These are phyloP conservation scores for Ctenopoma multispine DNA, from an alignment of 2,797 vertebrate species.

Conservation along the genomic window DNA sequence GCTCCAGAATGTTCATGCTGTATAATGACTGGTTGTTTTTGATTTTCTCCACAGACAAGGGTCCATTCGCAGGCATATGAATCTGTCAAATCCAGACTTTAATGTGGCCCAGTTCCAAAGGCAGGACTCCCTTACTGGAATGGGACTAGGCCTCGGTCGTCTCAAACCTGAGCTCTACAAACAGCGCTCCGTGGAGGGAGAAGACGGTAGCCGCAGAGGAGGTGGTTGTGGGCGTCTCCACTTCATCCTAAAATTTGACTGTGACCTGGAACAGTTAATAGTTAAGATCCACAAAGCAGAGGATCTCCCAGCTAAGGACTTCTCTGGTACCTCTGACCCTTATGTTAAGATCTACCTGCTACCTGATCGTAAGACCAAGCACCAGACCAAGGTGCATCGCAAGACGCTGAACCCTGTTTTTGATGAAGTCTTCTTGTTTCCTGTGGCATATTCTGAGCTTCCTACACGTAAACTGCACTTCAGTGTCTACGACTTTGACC, in stretches of 20 bases:
- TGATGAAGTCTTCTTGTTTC: conserved; percentile 98
- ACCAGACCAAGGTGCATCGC: conserved; percentile 99
- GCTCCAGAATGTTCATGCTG: background rate
- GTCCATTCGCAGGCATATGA: conserved; percentile 95
- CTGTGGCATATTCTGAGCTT: conserved; percentile 95
- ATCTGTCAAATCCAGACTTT: conserved; percentile 98
- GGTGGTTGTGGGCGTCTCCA: conserved; percentile 93
- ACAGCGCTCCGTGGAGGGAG: conserved; percentile 94
- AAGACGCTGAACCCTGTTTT: conserved; percentile 98
- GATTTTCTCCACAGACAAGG: conserved; percentile 76
- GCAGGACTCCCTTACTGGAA: conserved; percentile 95
- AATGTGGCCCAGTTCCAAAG: conserved; percentile 96
- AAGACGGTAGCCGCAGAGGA: conserved; percentile 88
- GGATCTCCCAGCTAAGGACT: conserved; percentile 97
- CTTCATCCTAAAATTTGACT: conserved; percentile 97
- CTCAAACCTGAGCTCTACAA: conserved; percentile 98
- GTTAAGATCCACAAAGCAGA: conserved; percentile 98
- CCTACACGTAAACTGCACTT: conserved; percentile 96
- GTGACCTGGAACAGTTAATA: conserved; percentile 96
- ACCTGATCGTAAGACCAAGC: conserved; percentile 97
- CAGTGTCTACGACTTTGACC: conserved; percentile 98
- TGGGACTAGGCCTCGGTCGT: conserved; percentile 91
- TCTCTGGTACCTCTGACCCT: conserved; percentile 97
- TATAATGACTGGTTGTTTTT: conserved; percentile 14
- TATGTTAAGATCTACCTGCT: conserved; percentile 99